Evolutionary conservation across 2,113 vertebrate genomes (phyloP), one percentile per base, ranked within the genome.

Genomic region (Oryzias celebensis): DNA sequence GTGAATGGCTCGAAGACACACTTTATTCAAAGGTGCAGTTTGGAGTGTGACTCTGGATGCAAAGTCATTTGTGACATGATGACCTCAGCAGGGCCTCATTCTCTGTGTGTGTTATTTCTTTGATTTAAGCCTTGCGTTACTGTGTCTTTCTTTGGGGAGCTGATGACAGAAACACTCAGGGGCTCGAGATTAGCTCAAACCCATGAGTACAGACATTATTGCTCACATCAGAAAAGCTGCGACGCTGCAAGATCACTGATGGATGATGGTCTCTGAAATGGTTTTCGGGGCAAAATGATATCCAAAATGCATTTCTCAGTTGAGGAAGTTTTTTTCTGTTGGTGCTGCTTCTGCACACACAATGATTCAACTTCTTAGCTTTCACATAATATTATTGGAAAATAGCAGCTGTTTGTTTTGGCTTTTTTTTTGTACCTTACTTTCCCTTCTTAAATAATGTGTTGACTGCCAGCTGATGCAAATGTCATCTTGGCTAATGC

Each of bases 391-490:
- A 77, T 7, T 49, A 47, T 61, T 62, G 65, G 52, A 80, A 36
- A 84, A 84, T 62, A 73, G 78, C 62, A 71, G 58, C 58, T 20
- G 60, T 45, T 73, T 89, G 67, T 85, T 87, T 85, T 24, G 64
- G 52, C 75, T 52, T 54, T 87, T 85, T 79, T 58, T 45, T 68
- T 62, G 62, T 58, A 36, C 58, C 48, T 81, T 77, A 79, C 71
- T 82, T 85, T 85, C 58, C 51, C 80, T 77, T 77, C 71, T 82
- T 85, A 86, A 83, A 86, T 78, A 82, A 86, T 77, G 69, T 67
- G 69, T 81, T 81, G 83, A 83, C 74, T 59, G 60, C 46, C 47
- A 81, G 70, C 66, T 70, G 75, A 81, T 80, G 85, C 75, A 75
- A 86, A 84, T 76, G 85, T 80, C 84, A 81, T 75, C 73, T 8